These are phyloP conservation scores for Urosaurus nigricauda DNA, from an alignment of 2,797 vertebrate genomes.

Conservation along the genomic window DNA sequence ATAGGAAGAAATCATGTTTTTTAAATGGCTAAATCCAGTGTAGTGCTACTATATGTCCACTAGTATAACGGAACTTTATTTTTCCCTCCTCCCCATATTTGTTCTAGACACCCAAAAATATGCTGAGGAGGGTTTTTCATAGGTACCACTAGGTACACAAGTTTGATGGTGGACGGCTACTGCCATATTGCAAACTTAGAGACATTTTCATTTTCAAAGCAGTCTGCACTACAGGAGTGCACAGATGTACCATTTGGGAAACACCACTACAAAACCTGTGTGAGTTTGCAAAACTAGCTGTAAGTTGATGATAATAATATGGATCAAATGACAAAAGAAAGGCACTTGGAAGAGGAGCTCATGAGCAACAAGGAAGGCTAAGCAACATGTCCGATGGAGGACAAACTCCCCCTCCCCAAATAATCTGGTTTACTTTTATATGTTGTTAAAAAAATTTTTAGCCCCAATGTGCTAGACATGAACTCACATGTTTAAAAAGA, in stretches of 20 bases:
- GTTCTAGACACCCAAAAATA: no score
- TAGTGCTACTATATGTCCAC: neutral
- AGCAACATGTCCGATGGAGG: neutral
- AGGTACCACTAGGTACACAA: no score
- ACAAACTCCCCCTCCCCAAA: neutral
- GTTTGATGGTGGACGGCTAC: no score
- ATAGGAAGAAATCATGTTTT: neutral
- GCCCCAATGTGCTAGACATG: conserved; percentile 1
- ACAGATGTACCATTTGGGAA: neutral
- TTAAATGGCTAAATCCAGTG: neutral
- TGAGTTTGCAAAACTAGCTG: neutral
- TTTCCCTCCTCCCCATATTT: no score
- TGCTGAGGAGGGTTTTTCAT: no score
- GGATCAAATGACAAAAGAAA: neutral
- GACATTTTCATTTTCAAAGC: neutral
- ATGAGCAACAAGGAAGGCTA: neutral
- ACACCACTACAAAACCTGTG: neutral
- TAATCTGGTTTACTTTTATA: neutral
- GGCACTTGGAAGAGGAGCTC: neutral
- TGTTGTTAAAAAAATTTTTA: neutral
- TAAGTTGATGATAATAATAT: neutral
- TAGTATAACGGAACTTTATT: neutral
- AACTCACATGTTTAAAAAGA: conserved; percentile 8
- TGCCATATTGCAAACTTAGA: neutral
- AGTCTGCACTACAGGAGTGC: neutral